phyloP scores from a whole-genome alignment of 2,888 invertebrate species.

The Pherbina coryleti region DNA sequence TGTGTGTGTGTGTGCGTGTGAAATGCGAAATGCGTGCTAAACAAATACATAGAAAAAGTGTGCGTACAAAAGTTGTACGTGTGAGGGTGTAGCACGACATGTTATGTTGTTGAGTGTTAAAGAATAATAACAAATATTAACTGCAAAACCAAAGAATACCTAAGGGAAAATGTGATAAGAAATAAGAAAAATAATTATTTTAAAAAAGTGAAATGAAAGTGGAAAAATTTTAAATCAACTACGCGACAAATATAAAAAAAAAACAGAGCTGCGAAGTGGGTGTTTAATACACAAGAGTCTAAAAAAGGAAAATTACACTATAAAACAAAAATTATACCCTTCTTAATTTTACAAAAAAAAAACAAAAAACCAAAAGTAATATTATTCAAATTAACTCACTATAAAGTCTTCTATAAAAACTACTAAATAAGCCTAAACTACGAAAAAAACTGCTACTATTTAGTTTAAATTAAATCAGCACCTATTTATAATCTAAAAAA shows the following conservation, averaged over 20 bases:
- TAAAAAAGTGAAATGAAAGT: neutral
- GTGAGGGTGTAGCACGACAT: neutral
- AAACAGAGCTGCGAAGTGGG: neutral
- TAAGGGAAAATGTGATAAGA: slow-evolving; percentile 5
- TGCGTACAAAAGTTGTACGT: neutral
- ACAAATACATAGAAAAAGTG: slow-evolving; percentile 21
- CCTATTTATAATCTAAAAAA: neutral
- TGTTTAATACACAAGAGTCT: neutral
- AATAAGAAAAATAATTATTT: neutral
- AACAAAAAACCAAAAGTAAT: too few species aligned
- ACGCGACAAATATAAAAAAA: neutral
- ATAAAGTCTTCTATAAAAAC: slow-evolving; percentile 6
- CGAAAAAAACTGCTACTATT: neutral
- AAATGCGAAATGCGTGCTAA: slow-evolving; percentile 31
- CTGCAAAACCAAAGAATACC: neutral
- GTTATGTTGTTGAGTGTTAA: neutral
- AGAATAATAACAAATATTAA: neutral
- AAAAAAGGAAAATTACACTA: neutral
- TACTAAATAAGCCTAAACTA: neutral
- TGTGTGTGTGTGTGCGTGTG: neutral
- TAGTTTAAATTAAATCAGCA: neutral
- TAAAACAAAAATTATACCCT: neutral
- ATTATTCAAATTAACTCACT: too few species aligned
- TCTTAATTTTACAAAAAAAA: neutral
- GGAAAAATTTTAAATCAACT: neutral